Evolutionary conservation across 2,797 vertebrate genomes (phyloP), one percentile per base, ranked within the genome.

Genomic region (Sebastes dallii): DNA sequence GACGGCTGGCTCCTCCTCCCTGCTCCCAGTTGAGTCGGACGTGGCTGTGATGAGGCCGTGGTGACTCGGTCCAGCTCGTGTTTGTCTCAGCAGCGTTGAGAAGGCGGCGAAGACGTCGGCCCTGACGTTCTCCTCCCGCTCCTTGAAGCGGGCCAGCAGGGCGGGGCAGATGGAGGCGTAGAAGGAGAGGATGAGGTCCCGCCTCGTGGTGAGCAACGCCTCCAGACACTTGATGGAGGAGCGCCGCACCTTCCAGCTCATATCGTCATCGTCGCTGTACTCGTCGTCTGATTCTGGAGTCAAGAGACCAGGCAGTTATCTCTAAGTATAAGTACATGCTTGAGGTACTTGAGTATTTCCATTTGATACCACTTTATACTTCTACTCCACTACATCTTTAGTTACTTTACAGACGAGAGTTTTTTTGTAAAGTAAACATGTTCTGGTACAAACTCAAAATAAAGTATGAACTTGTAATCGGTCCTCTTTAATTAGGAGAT

Each of bases 231-330:
- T 99, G 16, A 97, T 96, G 0, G 97, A 96, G 0, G 97, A 96
- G 77, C 98, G 96, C 0, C 98, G 96, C 20, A 99, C 98, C 80
- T 99, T 99, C 98, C 98, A 99, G 93, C 98, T 99, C 96, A 98
- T 96, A 1, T 99, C 98, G 0, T 99, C 98, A 0, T 98, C 98
- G 0, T 98, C 97, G 0, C 97, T 99, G 95, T 99, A 99, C 72
- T 98, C 98, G 0, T 98, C 97, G 0, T 97, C 97, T 0, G 97
- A 97, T 50, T 97, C 98, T 99, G 87, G 24, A 52, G 6, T 4
- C 64, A 8, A 0, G 12, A 62, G 24, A 66, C 1, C 18, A 64
- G n/a, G 0, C 46, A 4, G 8, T 18, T 52, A 52, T n/a, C 20
- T 52, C 46, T 13, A 52, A 20, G 39, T 42, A 42, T 42, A 42